phyloP scores from a whole-genome alignment of 2,888 invertebrate species.

The Argyresthia albistria region DNA sequence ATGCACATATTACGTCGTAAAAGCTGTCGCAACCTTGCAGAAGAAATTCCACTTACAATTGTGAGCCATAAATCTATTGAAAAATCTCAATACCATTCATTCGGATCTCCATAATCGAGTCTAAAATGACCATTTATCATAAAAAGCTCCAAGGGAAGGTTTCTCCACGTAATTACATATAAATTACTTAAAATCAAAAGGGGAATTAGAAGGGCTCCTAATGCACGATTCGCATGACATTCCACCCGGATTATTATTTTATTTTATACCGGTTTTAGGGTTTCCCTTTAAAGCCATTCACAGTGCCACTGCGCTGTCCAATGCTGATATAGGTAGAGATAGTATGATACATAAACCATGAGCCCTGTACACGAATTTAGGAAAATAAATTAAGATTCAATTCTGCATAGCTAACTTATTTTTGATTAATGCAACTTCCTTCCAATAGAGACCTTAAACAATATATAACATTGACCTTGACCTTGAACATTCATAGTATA shows the following conservation, averaged over 20 bases:
- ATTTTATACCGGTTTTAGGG: constrained; percentile 21
- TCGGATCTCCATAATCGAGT: constrained; percentile 46
- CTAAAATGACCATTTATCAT: constrained; percentile 49
- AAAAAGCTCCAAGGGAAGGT: constrained; percentile 35
- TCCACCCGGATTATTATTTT: constrained; percentile 54
- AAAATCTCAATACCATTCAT: constrained; percentile 40
- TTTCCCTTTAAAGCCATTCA: too few relatives aligned
- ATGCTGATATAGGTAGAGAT: too few relatives aligned
- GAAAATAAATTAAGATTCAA: too few relatives aligned
- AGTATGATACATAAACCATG: too few relatives aligned
- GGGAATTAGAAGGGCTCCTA: constrained; percentile 47
- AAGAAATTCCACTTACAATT: background rate
- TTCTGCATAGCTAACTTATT: too few relatives aligned
- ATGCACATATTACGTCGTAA: too few relatives aligned
- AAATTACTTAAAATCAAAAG: constrained; percentile 70
- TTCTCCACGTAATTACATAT: constrained; percentile 54
- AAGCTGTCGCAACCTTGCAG: too few relatives aligned
- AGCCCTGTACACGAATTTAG: too few relatives aligned
- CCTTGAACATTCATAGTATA: too few relatives aligned
- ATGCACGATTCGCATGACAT: constrained; percentile 65
- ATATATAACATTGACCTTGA: too few relatives aligned
- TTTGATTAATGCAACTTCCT: too few relatives aligned
- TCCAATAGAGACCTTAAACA: too few relatives aligned
- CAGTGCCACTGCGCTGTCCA: background rate
- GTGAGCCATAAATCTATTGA: constrained; percentile 8